Conservation (phyloP, 2,113 vertebrate genomes). For the Hipposideros armiger region DNA sequence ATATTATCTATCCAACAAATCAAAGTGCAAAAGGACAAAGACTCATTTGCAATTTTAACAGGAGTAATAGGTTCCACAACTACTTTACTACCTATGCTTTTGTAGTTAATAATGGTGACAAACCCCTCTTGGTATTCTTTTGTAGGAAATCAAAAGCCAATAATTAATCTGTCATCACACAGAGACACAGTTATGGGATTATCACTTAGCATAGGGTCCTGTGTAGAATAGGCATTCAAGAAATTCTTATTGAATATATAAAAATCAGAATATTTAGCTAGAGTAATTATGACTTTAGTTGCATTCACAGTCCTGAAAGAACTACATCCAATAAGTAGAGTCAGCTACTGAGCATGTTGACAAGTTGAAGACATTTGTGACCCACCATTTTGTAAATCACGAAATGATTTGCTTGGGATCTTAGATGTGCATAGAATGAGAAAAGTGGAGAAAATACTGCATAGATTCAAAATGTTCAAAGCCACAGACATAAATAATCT, state of each 20-base stretch:
- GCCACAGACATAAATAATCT: not conserved
- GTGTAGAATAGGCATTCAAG: not conserved
- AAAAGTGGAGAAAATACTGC: not conserved
- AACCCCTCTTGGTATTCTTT: not conserved
- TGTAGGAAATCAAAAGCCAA: conserved; percentile 32
- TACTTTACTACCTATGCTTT: not conserved
- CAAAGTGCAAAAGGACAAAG: not conserved
- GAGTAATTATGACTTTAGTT: not conserved
- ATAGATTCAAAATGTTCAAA: not conserved
- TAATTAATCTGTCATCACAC: conserved; percentile 11
- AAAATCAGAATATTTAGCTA: conserved; percentile 21
- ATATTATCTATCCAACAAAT: not conserved
- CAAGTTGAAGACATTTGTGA: conserved; percentile 23
- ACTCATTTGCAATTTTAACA: conserved; percentile 11
- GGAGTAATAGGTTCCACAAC: not conserved
- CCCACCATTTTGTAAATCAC: not conserved
- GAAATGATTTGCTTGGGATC: not conserved
- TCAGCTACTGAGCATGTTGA: not conserved
- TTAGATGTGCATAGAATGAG: not conserved
- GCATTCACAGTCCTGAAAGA: not conserved
- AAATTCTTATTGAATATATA: not conserved
- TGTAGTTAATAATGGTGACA: not conserved
- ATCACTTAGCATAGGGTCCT: not conserved
- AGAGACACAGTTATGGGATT: not conserved
- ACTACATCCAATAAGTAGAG: not conserved